phyloP scores from a whole-genome alignment of 2,113 vertebrate species.

The crab-eating macaque (Macaca fascicularis) region T2T-MFA8v1.1 NC_088378.1:164485001-164485500 shows the following conservation, averaged over 20 bases:
- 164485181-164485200: not conserved
- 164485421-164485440: not conserved
- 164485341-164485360: not conserved
- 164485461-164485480: not conserved
- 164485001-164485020: not conserved
- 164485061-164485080: not conserved
- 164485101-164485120: not conserved
- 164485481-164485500: not conserved
- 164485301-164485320: not conserved
- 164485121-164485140: not conserved
- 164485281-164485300: not conserved
- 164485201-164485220: not conserved
- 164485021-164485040: not conserved
- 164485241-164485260: not conserved
- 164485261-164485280: not conserved
- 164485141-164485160: not conserved
- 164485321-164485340: not conserved
- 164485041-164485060: not conserved
- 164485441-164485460: not conserved
- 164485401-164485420: not conserved
- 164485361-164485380: not conserved
- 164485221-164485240: not conserved
- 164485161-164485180: not conserved
- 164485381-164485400: not conserved
- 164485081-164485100: not conserved